Evolutionary conservation across 2,888 invertebrate species (phyloP).

Genomic region (Macrosiphum euphorbiae): DNA sequence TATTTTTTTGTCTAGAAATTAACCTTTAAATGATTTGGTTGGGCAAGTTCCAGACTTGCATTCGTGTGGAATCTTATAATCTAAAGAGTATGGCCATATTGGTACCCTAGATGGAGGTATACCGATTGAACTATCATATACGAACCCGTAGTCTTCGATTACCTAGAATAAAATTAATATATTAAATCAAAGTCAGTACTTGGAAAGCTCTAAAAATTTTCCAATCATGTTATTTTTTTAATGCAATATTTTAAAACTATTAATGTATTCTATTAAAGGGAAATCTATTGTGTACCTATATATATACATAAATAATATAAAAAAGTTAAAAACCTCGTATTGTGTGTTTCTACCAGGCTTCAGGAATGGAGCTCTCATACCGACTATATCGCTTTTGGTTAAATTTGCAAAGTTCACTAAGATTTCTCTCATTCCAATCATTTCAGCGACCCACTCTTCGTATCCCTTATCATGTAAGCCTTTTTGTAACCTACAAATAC

Average conservation of each 20-base stretch:
- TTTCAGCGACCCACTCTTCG: constrained; percentile 94
- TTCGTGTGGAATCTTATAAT: constrained; percentile 92
- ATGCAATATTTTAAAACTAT: neutral
- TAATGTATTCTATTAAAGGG: neutral
- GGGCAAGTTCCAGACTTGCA: constrained; percentile 95
- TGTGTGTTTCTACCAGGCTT: constrained; percentile 95
- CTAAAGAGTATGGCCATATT: constrained; percentile 95
- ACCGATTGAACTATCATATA: constrained; percentile 93
- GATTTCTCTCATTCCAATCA: constrained; percentile 94
- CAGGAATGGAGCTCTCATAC: constrained; percentile 89
- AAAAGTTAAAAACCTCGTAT: constrained; percentile 78
- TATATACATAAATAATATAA: neutral
- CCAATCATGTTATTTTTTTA: neutral
- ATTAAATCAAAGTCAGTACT: neutral
- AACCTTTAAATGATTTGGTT: constrained; percentile 88
- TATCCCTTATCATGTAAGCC: constrained; percentile 90
- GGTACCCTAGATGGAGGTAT: constrained; percentile 85
- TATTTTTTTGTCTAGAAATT: constrained; percentile 40
- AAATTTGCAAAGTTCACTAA: constrained; percentile 86
- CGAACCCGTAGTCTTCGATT: constrained; percentile 91
- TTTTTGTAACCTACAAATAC: constrained; percentile 77
- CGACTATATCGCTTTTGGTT: constrained; percentile 84
- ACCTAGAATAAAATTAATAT: constrained; percentile 73
- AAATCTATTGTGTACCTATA: neutral
- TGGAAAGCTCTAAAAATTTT: neutral